Conservation (phyloP, 2,797 vertebrate genomes). For the Halcyon badia region DNA sequence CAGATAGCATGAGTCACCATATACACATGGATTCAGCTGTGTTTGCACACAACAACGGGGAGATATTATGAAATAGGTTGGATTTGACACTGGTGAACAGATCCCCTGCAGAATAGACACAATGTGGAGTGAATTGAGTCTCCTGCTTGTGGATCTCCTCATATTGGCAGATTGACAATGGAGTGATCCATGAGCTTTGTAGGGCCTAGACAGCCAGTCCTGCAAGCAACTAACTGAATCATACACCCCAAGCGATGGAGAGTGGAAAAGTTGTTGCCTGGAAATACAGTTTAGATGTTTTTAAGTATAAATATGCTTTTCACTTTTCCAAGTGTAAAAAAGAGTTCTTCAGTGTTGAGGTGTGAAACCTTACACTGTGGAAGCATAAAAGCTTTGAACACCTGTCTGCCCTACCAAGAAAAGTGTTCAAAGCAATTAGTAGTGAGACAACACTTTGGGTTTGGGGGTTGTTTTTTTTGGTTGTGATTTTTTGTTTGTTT, state of each 20-base stretch:
- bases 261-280: neutral
- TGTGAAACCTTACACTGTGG: neutral
- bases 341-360: neutral
- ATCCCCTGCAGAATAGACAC: neutral
- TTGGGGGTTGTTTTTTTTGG: neutral
- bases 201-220: neutral
- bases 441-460: fast-evolving
- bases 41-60: neutral
- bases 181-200: neutral
- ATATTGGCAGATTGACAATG: neutral
- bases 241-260: neutral
- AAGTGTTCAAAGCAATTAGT: neutral
- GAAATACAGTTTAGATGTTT: neutral
- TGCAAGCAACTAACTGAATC: neutral
- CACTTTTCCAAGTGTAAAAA: neutral
- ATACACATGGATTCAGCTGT: neutral
- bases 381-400: neutral
- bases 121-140: neutral
- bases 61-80: neutral
- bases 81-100: neutral
- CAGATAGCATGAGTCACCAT: fast-evolving
- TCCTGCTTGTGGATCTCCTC: neutral
- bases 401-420: neutral
- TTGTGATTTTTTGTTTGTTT: neutral
- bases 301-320: neutral